Percentiles rank a stretch among this genome's conserved stretches.
Conservation (phyloP, 2,113 vertebrate species). For the Catharus bicknelli region DNA sequence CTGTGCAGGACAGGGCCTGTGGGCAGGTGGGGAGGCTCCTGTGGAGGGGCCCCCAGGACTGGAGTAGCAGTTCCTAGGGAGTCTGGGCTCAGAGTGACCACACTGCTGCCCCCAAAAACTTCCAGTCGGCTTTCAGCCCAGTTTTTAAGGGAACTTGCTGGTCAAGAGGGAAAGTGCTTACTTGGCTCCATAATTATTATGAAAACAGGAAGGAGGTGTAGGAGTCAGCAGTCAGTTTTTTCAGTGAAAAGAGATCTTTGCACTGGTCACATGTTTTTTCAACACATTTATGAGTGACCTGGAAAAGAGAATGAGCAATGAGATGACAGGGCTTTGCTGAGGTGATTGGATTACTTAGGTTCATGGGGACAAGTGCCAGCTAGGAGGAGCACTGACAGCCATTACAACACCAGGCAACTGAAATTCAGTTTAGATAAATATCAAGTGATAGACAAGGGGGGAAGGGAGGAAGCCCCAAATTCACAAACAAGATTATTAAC, state of each 20-base stretch:
- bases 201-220: slow-evolving; percentile 50
- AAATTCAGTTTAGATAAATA: slow-evolving; percentile 44
- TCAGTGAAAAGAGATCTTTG: neutral
- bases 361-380: neutral
- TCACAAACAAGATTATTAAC: neutral
- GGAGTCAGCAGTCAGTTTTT: slow-evolving; percentile 14
- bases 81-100: neutral
- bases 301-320: slow-evolving; percentile 20
- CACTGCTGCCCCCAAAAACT: neutral
- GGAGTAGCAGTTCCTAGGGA: neutral
- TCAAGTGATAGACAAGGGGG: neutral
- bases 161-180: neutral
- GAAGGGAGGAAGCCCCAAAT: neutral
- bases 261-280: neutral
- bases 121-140: neutral
- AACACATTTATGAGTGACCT: neutral
- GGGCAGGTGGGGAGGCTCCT: neutral
- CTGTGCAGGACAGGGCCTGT: neutral
- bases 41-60: accelerated
- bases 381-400: neutral
- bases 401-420: neutral
- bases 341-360: slow-evolving; percentile 29
- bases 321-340: neutral
- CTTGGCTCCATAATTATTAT: neutral
- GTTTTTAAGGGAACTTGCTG: neutral